phyloP scores from a whole-genome alignment of 2,888 invertebrate genomes.

The Drosophila borealis region DNA sequence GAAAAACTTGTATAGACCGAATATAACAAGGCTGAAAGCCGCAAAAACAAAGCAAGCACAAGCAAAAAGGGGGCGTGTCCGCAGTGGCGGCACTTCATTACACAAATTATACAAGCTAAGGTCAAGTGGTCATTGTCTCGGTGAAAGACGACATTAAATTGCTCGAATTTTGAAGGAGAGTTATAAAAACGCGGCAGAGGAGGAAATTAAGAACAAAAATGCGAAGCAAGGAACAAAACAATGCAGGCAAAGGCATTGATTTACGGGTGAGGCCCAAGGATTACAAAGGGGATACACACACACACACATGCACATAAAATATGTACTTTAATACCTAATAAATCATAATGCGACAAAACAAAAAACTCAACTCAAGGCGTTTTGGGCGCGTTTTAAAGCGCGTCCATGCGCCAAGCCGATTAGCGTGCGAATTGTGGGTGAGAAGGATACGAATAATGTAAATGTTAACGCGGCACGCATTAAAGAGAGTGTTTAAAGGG shows the following conservation, averaged over 20 bases:
- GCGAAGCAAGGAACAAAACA: constrained; percentile 11
- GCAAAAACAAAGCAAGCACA: constrained; percentile 23
- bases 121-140: constrained; percentile 66
- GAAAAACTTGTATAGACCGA: constrained; percentile 30
- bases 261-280: constrained; percentile 32
- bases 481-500: constrained; percentile 5
- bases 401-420: constrained; percentile 40
- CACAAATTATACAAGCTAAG: constrained; percentile 47
- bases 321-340: constrained; percentile 32
- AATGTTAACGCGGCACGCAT: constrained; percentile 36
- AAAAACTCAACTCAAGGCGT: constrained; percentile 7
- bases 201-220: constrained; percentile 38
- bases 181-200: constrained; percentile 36
- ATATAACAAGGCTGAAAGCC: constrained; percentile 29
- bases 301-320: not conserved
- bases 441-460: constrained; percentile 45
- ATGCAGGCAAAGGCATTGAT: constrained; percentile 14
- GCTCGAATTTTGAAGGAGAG: constrained; percentile 52
- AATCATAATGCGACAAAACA: constrained; percentile 35
- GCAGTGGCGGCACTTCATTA: constrained; percentile 25
- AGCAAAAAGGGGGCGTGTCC: constrained; percentile 2
- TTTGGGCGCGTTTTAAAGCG: constrained; percentile 40
- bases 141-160: constrained; percentile 52
- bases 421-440: constrained; percentile 31
- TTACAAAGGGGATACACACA: constrained; percentile 12